These are phyloP conservation scores for Nothocercus nigrocapillus DNA, from an alignment of 2,113 vertebrate species.

Conservation along the genomic window DNA sequence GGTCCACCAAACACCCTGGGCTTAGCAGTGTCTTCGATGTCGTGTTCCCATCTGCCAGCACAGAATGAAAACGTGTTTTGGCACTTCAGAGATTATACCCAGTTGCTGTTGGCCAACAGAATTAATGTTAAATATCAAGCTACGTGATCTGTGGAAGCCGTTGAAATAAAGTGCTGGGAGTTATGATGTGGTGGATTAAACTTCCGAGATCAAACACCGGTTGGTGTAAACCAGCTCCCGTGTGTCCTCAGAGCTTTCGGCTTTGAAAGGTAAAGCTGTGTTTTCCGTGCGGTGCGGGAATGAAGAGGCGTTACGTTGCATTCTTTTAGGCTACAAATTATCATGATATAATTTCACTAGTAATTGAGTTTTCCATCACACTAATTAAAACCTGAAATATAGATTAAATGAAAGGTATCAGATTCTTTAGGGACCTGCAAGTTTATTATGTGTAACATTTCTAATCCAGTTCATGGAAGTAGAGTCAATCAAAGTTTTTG, in stretches of 20 bases:
- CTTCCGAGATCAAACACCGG: not conserved
- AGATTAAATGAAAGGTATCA: not conserved
- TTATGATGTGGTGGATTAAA: not conserved
- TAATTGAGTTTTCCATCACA: not conserved
- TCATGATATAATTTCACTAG: constrained; percentile 18
- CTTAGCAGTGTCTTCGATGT: not conserved
- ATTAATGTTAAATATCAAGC: not conserved
- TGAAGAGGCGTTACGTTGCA: not conserved
- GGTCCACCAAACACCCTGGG: not conserved
- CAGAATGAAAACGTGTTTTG: not conserved
- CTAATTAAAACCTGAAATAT: constrained; percentile 32
- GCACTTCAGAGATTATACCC: not conserved
- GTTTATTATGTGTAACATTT: constrained; percentile 9
- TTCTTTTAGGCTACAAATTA: not conserved
- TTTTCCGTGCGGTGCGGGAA: not conserved
- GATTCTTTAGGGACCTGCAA: not conserved
- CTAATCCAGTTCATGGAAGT: not conserved
- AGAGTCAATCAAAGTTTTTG: constrained; percentile 9
- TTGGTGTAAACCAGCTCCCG: not conserved
- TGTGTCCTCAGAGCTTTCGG: not conserved
- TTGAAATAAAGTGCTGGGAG: not conserved
- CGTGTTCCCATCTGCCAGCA: not conserved
- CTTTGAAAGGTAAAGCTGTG: not conserved
- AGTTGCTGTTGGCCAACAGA: not conserved
- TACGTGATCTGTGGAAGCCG: not conserved